These are phyloP conservation scores for Pentalonia nigronervosa DNA, from an alignment of 1,140 invertebrate species.

Conservation along the genomic window DNA sequence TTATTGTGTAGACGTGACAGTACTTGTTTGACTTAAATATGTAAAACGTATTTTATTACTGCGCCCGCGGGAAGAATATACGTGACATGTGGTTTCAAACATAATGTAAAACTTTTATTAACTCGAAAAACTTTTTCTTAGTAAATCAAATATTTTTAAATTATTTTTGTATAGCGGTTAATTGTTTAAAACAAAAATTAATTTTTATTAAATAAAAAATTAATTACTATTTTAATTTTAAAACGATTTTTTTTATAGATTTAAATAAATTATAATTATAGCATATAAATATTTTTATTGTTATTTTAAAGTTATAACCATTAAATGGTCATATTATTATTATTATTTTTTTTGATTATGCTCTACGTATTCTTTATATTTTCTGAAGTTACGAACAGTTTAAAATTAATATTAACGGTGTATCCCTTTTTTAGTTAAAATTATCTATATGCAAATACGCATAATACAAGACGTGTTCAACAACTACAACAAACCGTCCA, in stretches of 20 bases:
- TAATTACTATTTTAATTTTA: slow-evolving; percentile 7
- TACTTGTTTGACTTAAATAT: slow-evolving; percentile 18
- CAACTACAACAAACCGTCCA: neutral
- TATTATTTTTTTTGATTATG: neutral
- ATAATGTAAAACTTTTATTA: neutral
- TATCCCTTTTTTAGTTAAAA: slow-evolving; percentile 25
- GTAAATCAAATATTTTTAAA: slow-evolving; percentile 19
- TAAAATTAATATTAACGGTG: neutral
- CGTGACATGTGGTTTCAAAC: neutral
- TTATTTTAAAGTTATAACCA: neutral
- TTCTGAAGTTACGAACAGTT: neutral
- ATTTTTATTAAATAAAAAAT: neutral
- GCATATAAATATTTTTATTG: neutral
- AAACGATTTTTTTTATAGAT: neutral
- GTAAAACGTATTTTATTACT: neutral
- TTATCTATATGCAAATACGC: neutral
- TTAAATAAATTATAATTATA: neutral
- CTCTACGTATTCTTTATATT: neutral
- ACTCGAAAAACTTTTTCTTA: neutral
- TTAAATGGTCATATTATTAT: neutral
- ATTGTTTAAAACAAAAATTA: neutral
- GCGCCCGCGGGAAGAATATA: neutral
- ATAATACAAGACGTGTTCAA: neutral
- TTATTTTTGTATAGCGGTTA: neutral
- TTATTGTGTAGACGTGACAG: neutral